phyloP scores from a whole-genome alignment of 1,140 invertebrate species.

The Cydia strobilella region DNA sequence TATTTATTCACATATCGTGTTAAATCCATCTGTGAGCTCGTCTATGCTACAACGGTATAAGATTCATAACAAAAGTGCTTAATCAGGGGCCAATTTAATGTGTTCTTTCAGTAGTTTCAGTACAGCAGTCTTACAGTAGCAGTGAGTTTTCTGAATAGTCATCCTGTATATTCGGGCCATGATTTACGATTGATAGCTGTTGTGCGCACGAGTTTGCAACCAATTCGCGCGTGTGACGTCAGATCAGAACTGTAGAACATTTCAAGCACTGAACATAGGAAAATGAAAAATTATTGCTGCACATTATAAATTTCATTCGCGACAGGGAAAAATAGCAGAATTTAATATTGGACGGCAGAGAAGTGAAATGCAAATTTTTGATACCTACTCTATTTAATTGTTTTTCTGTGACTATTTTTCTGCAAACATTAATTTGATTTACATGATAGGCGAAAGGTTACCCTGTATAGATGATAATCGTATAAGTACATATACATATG shows the following conservation, averaged over 20 bases:
- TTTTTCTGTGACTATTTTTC: no score
- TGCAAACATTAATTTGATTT: no score
- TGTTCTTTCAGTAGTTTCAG: background rate
- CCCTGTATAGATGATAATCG: no score
- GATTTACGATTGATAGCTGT: constrained; percentile 15
- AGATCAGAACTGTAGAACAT: background rate
- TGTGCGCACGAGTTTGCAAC: constrained; percentile 21
- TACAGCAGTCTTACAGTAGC: no score
- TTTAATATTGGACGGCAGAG: no score
- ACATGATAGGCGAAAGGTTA: no score
- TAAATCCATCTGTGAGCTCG: background rate
- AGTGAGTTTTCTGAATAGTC: background rate
- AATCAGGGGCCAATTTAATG: background rate
- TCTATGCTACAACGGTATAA: background rate
- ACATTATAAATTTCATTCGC: background rate
- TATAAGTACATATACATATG: no score
- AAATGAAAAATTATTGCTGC: background rate
- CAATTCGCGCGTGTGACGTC: constrained; percentile 10
- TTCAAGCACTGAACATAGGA: background rate
- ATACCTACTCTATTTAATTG: no score
- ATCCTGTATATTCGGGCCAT: background rate
- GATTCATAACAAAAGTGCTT: background rate
- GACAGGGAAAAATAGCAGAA: background rate
- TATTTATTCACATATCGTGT: background rate
- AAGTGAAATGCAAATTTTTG: no score